Base-by-base conservation (phyloP, 2,888 invertebrate species). In the Oscheius sp. region DNA sequence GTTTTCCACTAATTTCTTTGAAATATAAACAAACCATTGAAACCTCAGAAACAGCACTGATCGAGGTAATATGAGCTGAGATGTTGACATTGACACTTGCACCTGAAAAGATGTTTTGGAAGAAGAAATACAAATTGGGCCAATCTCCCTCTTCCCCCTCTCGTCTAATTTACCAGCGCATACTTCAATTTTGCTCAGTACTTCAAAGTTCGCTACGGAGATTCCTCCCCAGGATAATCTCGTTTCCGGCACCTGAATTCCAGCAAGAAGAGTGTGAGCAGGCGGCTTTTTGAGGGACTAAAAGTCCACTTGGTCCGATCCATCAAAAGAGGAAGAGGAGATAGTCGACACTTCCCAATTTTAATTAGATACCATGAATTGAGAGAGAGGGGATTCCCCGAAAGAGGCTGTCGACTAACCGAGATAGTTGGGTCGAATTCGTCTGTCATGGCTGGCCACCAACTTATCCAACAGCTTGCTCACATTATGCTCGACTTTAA, bases 361-460 rank as follows among this genome's bases (percentile, higher is more conserved):
- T 35, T 35, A 35, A 35, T 35, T 35, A 9, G 35, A 35, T 35
- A 35, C 35, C 35, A 35, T 3, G 35, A 35, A 35, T 3, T 3
- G 9, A 9, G 35, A 9, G 5, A 35, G 35, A 9, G 5, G 35
- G 35, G 35, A 35, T 35, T 35, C 35, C 35, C 35, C 35, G 45
- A 69, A 56, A 18, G 1, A n/a, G n/a, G n/a, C n/a, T n/a, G n/a
- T n/a, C n/a, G 41, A 27, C 41, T 13, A 1, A 88, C 88, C 88
- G 72, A 88, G 88, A 75, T 88, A 88, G 74, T 88, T 88, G 9
- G 88, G 88, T 43, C 88, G 78, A 46, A 88, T 87, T 64, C 88
- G 66, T 35, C 87, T 75, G 69, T 88, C 88, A 73, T 88, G 87
- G 72, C 84, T 84, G 21, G 86, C 86, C 46, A 87, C 82, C 66